Evolutionary conservation across 2,113 vertebrate species (phyloP).

Genomic region (Pseudolaguvia tuberculata): DNA sequence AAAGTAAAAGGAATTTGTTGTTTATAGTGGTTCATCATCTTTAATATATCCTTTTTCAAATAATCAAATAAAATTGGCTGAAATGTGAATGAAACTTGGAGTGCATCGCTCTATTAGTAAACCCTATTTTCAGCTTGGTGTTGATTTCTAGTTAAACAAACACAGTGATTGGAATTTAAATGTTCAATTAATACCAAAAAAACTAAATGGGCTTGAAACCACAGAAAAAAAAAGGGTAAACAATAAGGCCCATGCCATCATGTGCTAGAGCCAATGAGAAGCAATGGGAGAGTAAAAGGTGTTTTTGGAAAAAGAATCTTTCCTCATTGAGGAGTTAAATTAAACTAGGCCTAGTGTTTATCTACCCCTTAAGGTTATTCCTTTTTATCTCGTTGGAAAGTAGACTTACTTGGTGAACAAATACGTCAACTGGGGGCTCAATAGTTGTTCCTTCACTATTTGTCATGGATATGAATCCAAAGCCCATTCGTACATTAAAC

Average conservation of each 20-base stretch:
- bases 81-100: background rate
- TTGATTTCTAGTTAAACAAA: background rate
- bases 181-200: background rate
- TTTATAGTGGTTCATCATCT: too few relatives aligned
- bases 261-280: background rate
- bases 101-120: background rate
- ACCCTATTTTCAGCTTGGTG: background rate
- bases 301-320: background rate
- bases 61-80: background rate
- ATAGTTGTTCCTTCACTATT: constrained; percentile 79
- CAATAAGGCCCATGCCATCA: constrained; percentile 1
- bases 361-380: background rate
- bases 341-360: background rate
- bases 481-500: constrained; percentile 99
- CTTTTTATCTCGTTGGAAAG: background rate
- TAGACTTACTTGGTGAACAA: constrained; percentile 90
- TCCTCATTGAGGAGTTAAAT: background rate
- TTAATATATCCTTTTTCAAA: too few relatives aligned
- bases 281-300: background rate
- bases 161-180: background rate
- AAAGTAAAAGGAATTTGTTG: too few relatives aligned
- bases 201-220: background rate
- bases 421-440: constrained; percentile 89
- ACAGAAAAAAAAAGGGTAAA: constrained; percentile 15
- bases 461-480: constrained; percentile 97